Base-by-base conservation (phyloP, 2,888 invertebrate species). In the Iphiclides podalirius region DNA sequence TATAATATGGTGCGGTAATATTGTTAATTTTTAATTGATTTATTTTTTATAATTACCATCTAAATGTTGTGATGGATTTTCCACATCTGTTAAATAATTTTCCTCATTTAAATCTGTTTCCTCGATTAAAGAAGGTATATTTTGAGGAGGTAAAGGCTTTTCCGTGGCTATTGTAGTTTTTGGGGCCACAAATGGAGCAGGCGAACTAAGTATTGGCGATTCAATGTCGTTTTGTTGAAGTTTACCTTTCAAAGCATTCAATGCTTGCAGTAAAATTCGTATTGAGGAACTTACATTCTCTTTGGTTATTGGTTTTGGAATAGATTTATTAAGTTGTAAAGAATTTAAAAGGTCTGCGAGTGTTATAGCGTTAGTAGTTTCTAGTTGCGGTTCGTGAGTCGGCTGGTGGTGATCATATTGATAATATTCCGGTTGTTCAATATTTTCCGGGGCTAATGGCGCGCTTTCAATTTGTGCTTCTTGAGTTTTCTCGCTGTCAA, bases 231-330 rank as follows among this genome's bases (percentile, higher is more conserved):
- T 75, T 54, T 89, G 70, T 56, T 87, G 79, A 60, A 78, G 70
- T 40, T 66, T 66, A 13, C 78, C 72, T 62, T 93, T 94, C 39
- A 95, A 80, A 49, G 93, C 91, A 64, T 92, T 92, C 40, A 96
- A 78, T 52, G 95, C 94, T 69, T 93, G 93, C 9, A 95, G 90
- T 50, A 96, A 80, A 0, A 95, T 95, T 67, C 90, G 92, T 54
- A 96, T 94, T 39, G 95, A 95, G 53, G 93, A 92, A 60, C 94
- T 94, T 37, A 95, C 92, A 64, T 95, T 95, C 58, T 94, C 93
- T 44, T 92, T 91, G 2, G 94, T 95, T 16, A 95, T 88, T 6
- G 92, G 93, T 59, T 94, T 93, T 0, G 95, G 95, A 58, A 96
- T 82, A 36, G 93, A 92, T 75, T 95, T 94, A 60, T 93, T 92